Conservation (phyloP, 2,113 vertebrate species). For the Colaptes auratus region DNA sequence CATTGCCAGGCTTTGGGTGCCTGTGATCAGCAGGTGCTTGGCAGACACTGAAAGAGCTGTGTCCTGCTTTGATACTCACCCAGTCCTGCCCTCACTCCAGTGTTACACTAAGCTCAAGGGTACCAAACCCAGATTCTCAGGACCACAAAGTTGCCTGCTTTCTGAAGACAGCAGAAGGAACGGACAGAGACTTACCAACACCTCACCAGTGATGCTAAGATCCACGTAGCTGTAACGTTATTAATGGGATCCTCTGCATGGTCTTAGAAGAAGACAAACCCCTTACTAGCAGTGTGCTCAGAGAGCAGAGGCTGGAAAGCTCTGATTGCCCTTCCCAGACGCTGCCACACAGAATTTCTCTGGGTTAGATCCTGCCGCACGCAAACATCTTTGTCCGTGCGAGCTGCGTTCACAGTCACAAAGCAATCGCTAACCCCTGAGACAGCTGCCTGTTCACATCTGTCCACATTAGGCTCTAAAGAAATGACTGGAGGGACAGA, state of each 20-base stretch:
- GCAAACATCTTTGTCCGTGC: not conserved
- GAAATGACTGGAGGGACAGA: not conserved
- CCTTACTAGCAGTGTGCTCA: not conserved
- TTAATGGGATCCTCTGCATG: not conserved
- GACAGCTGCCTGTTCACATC: not conserved
- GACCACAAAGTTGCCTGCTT: not conserved
- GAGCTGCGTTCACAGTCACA: not conserved
- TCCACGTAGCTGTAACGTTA: not conserved
- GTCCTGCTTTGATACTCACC: not conserved
- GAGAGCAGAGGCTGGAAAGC: not conserved
- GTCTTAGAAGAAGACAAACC: not conserved
- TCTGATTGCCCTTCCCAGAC: not conserved
- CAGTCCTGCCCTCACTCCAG: not conserved
- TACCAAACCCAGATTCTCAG: not conserved
- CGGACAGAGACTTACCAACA: not conserved
- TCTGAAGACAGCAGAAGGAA: not conserved
- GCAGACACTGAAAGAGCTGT: not conserved
- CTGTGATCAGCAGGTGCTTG: not conserved
- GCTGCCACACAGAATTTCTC: not conserved
- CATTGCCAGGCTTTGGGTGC: not conserved
- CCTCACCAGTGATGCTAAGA: not conserved
- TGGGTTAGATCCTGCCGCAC: not conserved
- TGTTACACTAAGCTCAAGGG: not conserved
- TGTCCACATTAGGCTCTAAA: not conserved
- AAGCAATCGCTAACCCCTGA: not conserved